Evolutionary conservation across 2,113 vertebrate genomes (phyloP).

Genomic region (Carassius auratus): DNA sequence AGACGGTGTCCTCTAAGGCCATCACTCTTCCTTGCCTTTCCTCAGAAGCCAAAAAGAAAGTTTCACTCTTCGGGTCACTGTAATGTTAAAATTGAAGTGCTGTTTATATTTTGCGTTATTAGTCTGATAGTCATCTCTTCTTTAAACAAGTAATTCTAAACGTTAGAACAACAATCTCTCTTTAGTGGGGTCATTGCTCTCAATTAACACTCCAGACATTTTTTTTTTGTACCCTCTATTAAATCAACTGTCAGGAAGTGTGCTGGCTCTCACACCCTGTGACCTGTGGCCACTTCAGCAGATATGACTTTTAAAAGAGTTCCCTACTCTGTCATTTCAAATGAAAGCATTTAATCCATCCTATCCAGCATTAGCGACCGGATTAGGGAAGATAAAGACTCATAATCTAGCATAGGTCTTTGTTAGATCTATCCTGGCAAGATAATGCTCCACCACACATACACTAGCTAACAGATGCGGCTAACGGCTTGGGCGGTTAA

Average conservation of each 20-base stretch:
- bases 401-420: slow-evolving; percentile 74
- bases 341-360: slow-evolving; percentile 78
- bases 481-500: slow-evolving; percentile 60
- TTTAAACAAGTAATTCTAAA: background rate
- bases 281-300: slow-evolving; percentile 39
- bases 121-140: background rate
- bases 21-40: slow-evolving; percentile 41
- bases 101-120: slow-evolving; percentile 1
- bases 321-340: slow-evolving; percentile 76
- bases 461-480: slow-evolving; percentile 61
- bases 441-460: slow-evolving; percentile 56
- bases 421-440: slow-evolving; percentile 72
- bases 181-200: background rate
- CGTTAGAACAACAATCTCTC: background rate
- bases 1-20: slow-evolving; percentile 59
- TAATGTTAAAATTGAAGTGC: background rate
- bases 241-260: background rate
- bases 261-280: background rate
- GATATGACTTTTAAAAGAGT: slow-evolving; percentile 75
- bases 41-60: background rate
- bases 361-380: slow-evolving; percentile 76
- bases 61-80: background rate
- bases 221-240: background rate
- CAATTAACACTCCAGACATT: background rate
- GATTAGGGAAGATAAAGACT: slow-evolving; percentile 79